Evolutionary conservation across 2,113 vertebrate genomes (phyloP).

Genomic region (Eira barbara): DNA sequence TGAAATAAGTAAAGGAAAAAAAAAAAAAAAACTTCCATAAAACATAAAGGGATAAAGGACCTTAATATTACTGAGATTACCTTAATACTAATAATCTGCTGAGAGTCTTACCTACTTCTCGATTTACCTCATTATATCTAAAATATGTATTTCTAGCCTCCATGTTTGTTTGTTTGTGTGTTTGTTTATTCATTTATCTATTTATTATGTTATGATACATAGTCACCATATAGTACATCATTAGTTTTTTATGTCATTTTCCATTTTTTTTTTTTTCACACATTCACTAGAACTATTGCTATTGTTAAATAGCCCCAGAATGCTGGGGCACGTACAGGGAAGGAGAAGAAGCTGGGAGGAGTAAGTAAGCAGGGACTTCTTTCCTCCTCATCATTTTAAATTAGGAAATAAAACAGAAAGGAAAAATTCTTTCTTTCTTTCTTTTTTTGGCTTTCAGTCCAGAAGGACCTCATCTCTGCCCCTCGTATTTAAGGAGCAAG

Average conservation of each 20-base stretch:
- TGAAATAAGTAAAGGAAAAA: background rate
- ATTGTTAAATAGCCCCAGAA: conserved; percentile 93
- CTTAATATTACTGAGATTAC: background rate
- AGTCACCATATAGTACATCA: too few relatives aligned
- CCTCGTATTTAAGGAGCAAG: conserved; percentile 61
- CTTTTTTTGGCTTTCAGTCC: conserved; percentile 82
- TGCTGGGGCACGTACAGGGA: conserved; percentile 60
- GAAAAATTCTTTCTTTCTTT: conserved; percentile 84
- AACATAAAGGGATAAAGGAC: background rate
- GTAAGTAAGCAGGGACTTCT: conserved; percentile 80
- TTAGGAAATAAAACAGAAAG: conserved; percentile 81
- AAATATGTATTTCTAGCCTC: conserved; percentile 30
- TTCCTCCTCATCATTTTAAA: conserved; percentile 79
- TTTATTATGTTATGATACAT: too few relatives aligned
- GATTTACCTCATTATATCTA: background rate
- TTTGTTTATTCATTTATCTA: too few relatives aligned
- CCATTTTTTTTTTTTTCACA: conserved; percentile 86
- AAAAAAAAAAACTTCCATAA: background rate
- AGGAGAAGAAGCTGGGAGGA: conserved; percentile 72
- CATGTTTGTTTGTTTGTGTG: background rate
- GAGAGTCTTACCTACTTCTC: background rate
- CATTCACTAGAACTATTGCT: conserved; percentile 95
- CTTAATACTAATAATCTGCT: background rate
- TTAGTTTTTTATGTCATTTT: too few relatives aligned
- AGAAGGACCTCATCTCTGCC: conserved; percentile 70